These are phyloP conservation scores for Asbolus verrucosus DNA, from an alignment of 1,140 invertebrate species.

Conservation along the genomic window DNA sequence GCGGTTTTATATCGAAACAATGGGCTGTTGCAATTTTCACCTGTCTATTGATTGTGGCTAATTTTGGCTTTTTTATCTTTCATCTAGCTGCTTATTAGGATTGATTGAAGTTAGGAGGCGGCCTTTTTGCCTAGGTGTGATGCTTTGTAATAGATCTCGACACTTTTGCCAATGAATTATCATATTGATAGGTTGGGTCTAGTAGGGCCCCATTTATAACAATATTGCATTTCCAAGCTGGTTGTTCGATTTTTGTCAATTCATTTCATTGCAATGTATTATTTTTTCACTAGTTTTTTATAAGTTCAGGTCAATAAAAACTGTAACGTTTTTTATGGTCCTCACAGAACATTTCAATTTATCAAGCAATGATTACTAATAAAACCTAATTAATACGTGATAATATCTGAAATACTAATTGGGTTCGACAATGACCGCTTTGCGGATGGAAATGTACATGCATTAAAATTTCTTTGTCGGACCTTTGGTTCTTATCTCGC, in stretches of 20 bases:
- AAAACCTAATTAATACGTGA: conserved; percentile 23
- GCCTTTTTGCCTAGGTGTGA: conserved; percentile 16
- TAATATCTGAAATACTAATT: conserved; percentile 15
- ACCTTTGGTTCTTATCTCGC: conserved; percentile 5
- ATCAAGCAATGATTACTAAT: too few species aligned
- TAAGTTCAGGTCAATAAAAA: too few species aligned
- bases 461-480: conserved; percentile 23
- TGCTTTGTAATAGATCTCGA: background rate
- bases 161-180: conserved; percentile 5
- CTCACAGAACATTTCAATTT: too few species aligned
- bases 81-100: conserved; percentile 30
- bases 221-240: background rate
- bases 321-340: too few species aligned
- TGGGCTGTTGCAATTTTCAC: conserved; percentile 28
- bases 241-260: too few species aligned
- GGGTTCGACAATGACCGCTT: conserved; percentile 4
- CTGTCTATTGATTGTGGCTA: conserved; percentile 19
- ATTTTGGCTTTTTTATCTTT: conserved; percentile 15
- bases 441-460: conserved; percentile 20
- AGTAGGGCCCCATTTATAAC: background rate
- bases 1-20: too few species aligned
- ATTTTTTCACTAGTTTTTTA: too few species aligned
- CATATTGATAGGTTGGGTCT: conserved; percentile 30
- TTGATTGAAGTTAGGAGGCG: conserved; percentile 4
- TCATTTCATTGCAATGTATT: too few species aligned